A percentile compares a stretch with the other conserved stretches of the same genome.
These are phyloP conservation scores for Dolichopus griseipennis DNA, from an alignment of 2,888 invertebrate genomes.

Conservation along the genomic window DNA sequence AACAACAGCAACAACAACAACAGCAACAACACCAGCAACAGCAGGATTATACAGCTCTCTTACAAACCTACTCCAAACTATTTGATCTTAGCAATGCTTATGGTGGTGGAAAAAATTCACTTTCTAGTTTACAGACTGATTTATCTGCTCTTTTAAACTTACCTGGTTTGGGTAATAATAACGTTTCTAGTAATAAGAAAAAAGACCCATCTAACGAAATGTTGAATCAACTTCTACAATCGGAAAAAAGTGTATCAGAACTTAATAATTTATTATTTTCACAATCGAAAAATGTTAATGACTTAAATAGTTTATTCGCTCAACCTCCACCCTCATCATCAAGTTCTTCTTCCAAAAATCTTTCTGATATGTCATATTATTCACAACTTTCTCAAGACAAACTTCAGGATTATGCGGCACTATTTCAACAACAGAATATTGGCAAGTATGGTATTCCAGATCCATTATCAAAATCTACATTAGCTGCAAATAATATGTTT, in stretches of 20 bases:
- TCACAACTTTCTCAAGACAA: slow-evolving; percentile 42
- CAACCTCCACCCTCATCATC: slow-evolving; percentile 32
- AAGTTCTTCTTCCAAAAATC: slow-evolving; percentile 24
- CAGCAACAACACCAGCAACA: slow-evolving; percentile 25
- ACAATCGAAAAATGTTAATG: slow-evolving; percentile 39
- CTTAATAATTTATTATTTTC: slow-evolving; percentile 37
- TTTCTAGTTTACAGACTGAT: slow-evolving; percentile 32
- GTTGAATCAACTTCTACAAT: slow-evolving; percentile 38
- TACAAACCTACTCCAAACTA: slow-evolving; percentile 41
- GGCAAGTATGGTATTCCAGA: slow-evolving; percentile 53
- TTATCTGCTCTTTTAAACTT: slow-evolving; percentile 34
- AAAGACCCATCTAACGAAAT: slow-evolving; percentile 29
- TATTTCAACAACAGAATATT: slow-evolving; percentile 44
- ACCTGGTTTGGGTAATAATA: slow-evolving; percentile 27
- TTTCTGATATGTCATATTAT: slow-evolving; percentile 36
- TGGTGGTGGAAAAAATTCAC: slow-evolving; percentile 29
- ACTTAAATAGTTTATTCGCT: slow-evolving; percentile 38
- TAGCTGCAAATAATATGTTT: slow-evolving; percentile 71
- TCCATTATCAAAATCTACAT: slow-evolving; percentile 64
- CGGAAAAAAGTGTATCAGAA: slow-evolving; percentile 39
- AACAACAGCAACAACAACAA: slow-evolving; percentile 22
- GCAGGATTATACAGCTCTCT: slow-evolving; percentile 36
- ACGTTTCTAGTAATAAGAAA: slow-evolving; percentile 13
- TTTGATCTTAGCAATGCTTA: slow-evolving; percentile 39
- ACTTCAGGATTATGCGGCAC: slow-evolving; percentile 45